Conservation (phyloP, 2,113 vertebrate species). For the Lepidothrix coronata region DNA sequence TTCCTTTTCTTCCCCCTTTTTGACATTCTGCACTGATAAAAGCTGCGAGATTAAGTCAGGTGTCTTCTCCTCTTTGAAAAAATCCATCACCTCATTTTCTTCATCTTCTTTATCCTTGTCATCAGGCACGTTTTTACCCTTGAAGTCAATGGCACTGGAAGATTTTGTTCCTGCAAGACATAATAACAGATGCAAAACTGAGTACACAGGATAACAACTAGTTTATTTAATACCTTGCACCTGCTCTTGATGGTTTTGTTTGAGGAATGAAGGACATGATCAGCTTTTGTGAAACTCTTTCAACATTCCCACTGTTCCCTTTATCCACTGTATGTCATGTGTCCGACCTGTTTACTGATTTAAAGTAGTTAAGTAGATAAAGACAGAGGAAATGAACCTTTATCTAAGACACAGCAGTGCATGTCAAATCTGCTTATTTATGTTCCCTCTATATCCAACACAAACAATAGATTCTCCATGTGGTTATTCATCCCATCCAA, state of each 20-base stretch:
- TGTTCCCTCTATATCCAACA: background rate
- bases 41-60: constrained; percentile 3
- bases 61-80: constrained; percentile 76
- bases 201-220: background rate
- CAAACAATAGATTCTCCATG: background rate
- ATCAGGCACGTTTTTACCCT: constrained; percentile 54
- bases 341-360: background rate
- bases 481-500: background rate
- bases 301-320: background rate
- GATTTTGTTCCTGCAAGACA: constrained; percentile 75
- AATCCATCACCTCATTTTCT: constrained; percentile 73
- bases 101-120: constrained; percentile 49
- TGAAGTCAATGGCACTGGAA: constrained; percentile 45
- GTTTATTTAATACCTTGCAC: background rate
- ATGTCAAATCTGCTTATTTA: constrained; percentile 13
- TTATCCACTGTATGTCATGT: background rate
- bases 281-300: background rate
- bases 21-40: background rate
- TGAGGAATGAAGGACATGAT: background rate
- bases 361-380: background rate
- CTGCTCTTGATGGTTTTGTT: background rate
- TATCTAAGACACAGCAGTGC: background rate
- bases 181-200: background rate
- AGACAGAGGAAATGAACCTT: constrained; percentile 5
- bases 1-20: background rate